Base-by-base conservation (phyloP, 2,113 vertebrate species). In the Hippocampus zosterae region DNA sequence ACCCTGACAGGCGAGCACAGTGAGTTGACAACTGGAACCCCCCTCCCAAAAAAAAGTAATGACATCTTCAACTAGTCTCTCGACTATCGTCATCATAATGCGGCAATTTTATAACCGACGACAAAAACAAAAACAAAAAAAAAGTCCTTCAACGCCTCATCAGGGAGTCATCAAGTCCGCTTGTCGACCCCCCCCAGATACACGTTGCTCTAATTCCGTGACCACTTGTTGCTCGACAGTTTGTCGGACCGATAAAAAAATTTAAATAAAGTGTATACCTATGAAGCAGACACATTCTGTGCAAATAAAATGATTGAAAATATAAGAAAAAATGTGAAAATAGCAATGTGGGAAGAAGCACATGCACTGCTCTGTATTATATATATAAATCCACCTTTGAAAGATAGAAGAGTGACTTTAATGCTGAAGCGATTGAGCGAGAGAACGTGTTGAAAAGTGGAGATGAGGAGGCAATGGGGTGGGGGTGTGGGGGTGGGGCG, bases 371-470 rank as follows among this genome's bases (percentile, higher is more conserved):
- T 42, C 9, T 41, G 33, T 63, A 41, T 41, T n/a, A 63, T 9
- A 37, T 9, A 37, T 60, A 33, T 33, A 60, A 33, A 33, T 60
- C 57, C 12, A 18, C 33, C 8, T 60, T 60, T 33, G 15, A 33
- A 33, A 60, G 27, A 37, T 18, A 55, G 9, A 33, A 60, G 33
- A 27, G 7, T 29, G 57, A 16, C 27, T 13, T 46, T 65, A 27
- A 65, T 65, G n/a, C 15, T 78, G 84, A 88, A 71, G 88, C 88
- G 89, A 89, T 89, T 81, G 84, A 72, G 78, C 55, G 74, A 72
- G 74, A 72, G 81, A 78, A 73, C 87, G 70, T 52, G 70, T 84
- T 67, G 72, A 56, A 73, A 80, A 73, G 80, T 10, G 56, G 6
- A 67, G 55, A 27, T 71, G 33, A 59, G 29, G 68, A 33, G 69